phyloP scores from a whole-genome alignment of 2,888 invertebrate genomes.

The Cyrtodaria siliqua region DNA sequence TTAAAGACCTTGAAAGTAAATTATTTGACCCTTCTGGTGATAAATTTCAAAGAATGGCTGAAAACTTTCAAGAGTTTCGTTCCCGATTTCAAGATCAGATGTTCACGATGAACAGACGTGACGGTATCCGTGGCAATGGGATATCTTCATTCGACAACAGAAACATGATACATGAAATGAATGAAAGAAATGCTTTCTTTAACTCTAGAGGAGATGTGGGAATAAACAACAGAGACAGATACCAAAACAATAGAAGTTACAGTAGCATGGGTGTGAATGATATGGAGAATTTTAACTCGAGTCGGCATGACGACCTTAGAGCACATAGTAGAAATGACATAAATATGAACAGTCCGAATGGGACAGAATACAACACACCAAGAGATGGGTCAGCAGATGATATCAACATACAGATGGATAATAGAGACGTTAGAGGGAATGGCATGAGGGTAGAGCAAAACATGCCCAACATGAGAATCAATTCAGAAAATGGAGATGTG shows the following conservation, averaged over 20 bases:
- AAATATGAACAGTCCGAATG: slow-evolving; percentile 43
- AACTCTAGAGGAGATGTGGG: slow-evolving; percentile 44
- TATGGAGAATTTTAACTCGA: slow-evolving; percentile 36
- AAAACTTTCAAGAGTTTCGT: slow-evolving; percentile 59
- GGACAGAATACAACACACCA: slow-evolving; percentile 31
- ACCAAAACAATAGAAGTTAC: slow-evolving; percentile 37
- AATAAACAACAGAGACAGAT: slow-evolving; percentile 39
- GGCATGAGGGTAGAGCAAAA: slow-evolving; percentile 43
- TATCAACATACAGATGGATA: slow-evolving; percentile 41
- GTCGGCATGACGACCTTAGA: slow-evolving; percentile 48
- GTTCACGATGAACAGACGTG: slow-evolving; percentile 41
- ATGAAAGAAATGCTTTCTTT: slow-evolving; percentile 45
- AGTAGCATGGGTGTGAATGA: slow-evolving; percentile 47
- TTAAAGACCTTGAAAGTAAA: slow-evolving; percentile 52
- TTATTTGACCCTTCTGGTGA: slow-evolving; percentile 52
- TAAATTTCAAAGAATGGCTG: slow-evolving; percentile 66
- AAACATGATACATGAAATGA: slow-evolving; percentile 54
- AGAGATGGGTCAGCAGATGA: slow-evolving; percentile 43
- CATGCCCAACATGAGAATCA: slow-evolving; percentile 32
- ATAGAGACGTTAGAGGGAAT: slow-evolving; percentile 35
- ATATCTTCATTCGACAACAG: slow-evolving; percentile 41
- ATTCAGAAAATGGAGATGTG: slow-evolving; percentile 33
- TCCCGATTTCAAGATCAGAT: slow-evolving; percentile 61
- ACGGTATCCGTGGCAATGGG: slow-evolving; percentile 37
- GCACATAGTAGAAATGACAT: slow-evolving; percentile 47